Evolutionary conservation across 2,113 vertebrate species (phyloP), one percentile per base, ranked within the genome.

Genomic region (Podocnemis expansa): DNA sequence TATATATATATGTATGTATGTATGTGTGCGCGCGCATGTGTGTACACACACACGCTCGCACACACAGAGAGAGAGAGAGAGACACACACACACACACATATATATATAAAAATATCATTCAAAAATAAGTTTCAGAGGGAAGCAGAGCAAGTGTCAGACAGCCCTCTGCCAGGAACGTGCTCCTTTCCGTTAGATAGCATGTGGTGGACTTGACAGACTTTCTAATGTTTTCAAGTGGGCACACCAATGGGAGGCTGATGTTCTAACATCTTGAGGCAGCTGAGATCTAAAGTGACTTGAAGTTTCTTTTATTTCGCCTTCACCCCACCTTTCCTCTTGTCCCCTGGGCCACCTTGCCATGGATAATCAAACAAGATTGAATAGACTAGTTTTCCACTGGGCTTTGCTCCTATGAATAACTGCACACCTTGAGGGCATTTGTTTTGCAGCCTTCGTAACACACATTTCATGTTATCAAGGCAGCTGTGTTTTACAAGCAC

Each of bases 231-330:
- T 98, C 97, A 97, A 97, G 97, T 97, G 98, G 97, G 98, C 98
- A 98, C 97, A 95, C 93, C 93, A 96, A 96, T 95, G 94, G 96
- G 95, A 97, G 95, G 96, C 97, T 96, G 96, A 97, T 95, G 93
- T 96, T 95, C 96, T 96, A 93, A 96, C 88, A 90, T 94, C 97
- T 98, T 98, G 97, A 98, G 98, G 98, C 98, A 98, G 98, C 98
- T 98, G 98, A 97, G 97, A 97, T 98, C 98, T 97, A 97, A 98
- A 98, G 97, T 98, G 97, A 98, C 98, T 98, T 98, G 98, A 98
- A 96, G 80, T 96, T 96, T 96, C 93, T 96, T 97, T 97, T 90
- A 89, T 96, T 96, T 94, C 88, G 80, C 88, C 94, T 95, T 56
- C 54, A 84, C 82, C 93, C 91, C 85, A 87, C 91, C 84, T 96